Base-by-base conservation (phyloP, 2,888 invertebrate species). In the Heliothis peltigera region DNA sequence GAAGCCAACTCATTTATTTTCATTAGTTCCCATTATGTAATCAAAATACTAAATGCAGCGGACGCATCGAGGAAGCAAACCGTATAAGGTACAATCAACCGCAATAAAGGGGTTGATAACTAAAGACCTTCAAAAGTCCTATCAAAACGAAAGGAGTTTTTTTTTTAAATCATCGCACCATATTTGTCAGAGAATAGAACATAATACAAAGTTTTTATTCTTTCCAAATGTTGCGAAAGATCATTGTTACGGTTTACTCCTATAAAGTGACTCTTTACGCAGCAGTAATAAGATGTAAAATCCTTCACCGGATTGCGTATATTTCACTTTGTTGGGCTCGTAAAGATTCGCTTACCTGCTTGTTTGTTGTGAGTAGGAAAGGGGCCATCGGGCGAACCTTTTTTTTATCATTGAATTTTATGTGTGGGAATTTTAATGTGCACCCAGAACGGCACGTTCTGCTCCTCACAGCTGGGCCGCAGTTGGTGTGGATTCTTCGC, bases 331-430 rank as follows among this genome's bases (percentile, higher is more conserved):
- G 87, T 87, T 86, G 87, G 88, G 89, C 85, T 91, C 90, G 87
- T 92, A 92, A 92, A 93, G 91, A 92, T 94, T 92, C 91, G 90
- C 91, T 93, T 95, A 95, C 95, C 95, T 95, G 95, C 92, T 91
- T 92, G 93, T 92, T 93, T 95, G 94, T 94, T 93, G 91, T 92
- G 87, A 88, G 90, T 87, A 87, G 89, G 87, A 90, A 92, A 91
- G 89, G 91, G 92, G 90, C 92, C 89, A 87, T 87, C 86, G 88
- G 87, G 85, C 81, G 84, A 87, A 90, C 91, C 91, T 90, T 94
- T 92, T n/a, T 69, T 91, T 90, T 91, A 87, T 84, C 89, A 91
- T 91, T 89, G 87, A 90, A 92, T 92, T 93, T 92, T 91, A 92
- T 92, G 89, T 93, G 93, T 94, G 95, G 93, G 94, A 94, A 94